Evolutionary conservation across 2,113 vertebrate species (phyloP).

Genomic region (Thinocorus orbignyianus): DNA sequence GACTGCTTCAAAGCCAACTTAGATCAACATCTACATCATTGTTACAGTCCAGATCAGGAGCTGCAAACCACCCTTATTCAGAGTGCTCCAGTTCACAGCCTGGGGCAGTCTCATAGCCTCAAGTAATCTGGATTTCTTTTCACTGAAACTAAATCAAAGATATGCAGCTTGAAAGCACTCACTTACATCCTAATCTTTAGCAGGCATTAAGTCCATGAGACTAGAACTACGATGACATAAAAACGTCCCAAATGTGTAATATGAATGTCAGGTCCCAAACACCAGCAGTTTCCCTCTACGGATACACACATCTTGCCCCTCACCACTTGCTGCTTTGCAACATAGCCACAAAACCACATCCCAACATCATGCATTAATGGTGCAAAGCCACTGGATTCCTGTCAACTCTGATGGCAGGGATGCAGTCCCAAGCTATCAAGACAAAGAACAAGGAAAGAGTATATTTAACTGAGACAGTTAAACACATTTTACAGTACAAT

Average conservation of each 20-base stretch:
- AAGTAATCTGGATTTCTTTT: neutral
- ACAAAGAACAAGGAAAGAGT: neutral
- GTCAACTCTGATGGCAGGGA: neutral
- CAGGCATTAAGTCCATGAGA: neutral
- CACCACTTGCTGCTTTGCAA: neutral
- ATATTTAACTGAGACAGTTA: neutral
- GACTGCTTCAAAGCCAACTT: neutral
- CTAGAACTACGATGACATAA: neutral
- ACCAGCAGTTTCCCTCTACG: accelerated
- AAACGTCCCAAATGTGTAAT: neutral
- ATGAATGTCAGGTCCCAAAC: too few relatives aligned
- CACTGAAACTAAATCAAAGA: neutral
- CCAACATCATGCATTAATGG: neutral
- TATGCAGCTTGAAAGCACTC: neutral
- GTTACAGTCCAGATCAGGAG: neutral
- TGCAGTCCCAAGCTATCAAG: neutral
- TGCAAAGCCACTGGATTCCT: neutral
- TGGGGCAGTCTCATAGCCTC: neutral
- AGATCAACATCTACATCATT: neutral
- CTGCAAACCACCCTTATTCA: neutral
- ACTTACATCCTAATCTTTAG: neutral
- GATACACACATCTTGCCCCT: neutral
- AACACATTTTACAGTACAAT: neutral
- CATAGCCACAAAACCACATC: neutral
- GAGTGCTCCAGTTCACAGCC: neutral